phyloP scores from a whole-genome alignment of 1,140 invertebrate genomes.

The Lerema accius region DNA sequence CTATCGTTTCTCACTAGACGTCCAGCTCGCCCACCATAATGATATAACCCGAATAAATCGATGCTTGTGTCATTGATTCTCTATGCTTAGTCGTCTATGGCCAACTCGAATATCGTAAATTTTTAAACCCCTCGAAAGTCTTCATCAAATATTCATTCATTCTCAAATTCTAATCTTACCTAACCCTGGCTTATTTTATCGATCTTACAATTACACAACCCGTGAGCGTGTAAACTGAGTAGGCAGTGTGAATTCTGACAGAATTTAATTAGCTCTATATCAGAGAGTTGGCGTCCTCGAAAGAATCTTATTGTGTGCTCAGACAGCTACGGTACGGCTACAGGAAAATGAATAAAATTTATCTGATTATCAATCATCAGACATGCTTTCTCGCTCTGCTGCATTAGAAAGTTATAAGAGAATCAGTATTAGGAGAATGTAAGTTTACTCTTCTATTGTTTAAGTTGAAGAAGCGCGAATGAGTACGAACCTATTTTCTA shows the following conservation, averaged over 20 bases:
- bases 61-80: no score
- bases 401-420: not conserved
- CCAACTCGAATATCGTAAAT: no score
- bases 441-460: no score
- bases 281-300: conserved; percentile 39
- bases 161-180: no score
- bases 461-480: no score
- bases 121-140: no score
- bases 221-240: conserved; percentile 10
- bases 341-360: conserved; percentile 22
- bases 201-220: not conserved
- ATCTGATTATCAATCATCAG: conserved; percentile 25
- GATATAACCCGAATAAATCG: no score
- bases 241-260: conserved; percentile 44
- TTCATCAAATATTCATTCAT: no score
- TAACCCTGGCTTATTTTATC: not conserved
- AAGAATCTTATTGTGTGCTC: conserved; percentile 51
- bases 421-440: not conserved
- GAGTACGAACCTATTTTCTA: no score
- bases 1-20: no score
- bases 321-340: conserved; percentile 21
- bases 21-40: no score
- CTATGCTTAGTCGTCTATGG: no score
- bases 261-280: conserved; percentile 61
- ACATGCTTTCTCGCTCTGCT: conserved; percentile 20